These are phyloP conservation scores for Sardinella longiceps DNA, from an alignment of 2,797 vertebrate genomes.

Conservation along the genomic window DNA sequence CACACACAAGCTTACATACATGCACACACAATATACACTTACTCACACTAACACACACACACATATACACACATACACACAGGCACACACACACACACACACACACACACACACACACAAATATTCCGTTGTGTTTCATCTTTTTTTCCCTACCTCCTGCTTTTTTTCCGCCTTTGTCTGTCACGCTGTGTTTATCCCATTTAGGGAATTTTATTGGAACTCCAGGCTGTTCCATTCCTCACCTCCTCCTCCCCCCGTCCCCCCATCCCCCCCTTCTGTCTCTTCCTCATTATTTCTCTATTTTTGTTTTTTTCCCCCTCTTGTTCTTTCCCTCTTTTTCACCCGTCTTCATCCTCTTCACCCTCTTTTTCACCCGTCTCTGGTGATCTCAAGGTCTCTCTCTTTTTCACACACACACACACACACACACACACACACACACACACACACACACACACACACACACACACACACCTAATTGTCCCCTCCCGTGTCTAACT, in stretches of 20 bases:
- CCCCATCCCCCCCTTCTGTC: not conserved
- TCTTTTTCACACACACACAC: not conserved
- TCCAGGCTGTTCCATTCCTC: not conserved
- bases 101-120: not conserved
- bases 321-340: not conserved
- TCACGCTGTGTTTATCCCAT: constrained; percentile 33
- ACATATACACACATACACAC: too few relatives aligned
- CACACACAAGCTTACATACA: not conserved
- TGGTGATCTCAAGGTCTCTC: not conserved
- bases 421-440: not conserved
- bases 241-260: not conserved
- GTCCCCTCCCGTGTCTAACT: not conserved
- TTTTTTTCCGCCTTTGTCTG: constrained; percentile 26
- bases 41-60: too few relatives aligned
- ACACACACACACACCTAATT: not conserved
- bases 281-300: not conserved
- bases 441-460: not conserved
- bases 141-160: constrained; percentile 15
- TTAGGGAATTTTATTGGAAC: not conserved
- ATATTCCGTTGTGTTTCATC: not conserved
- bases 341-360: not conserved
- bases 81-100: not conserved
- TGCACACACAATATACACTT: too few relatives aligned
- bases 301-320: not conserved
- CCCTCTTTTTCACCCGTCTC: not conserved